Base-by-base conservation (phyloP, 1,140 invertebrate species). In the Drosophila orosa region DNA sequence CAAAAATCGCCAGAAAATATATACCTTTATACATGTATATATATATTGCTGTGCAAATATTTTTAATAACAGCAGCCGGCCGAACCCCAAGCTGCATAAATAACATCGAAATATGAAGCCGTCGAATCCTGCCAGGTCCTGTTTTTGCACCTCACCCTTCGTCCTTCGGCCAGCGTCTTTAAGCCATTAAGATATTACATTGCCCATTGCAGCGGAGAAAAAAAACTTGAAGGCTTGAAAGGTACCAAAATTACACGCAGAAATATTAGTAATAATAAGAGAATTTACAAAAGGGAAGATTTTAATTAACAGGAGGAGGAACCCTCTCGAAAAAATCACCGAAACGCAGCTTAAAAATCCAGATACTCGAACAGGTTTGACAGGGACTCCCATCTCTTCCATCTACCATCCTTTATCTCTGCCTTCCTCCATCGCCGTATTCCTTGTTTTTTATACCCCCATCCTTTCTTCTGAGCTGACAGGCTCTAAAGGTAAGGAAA, bases 81-180 rank as follows among this genome's bases (percentile, higher is more conserved):
- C 56, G 19, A 15, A 69, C 62, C 48, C 65, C 50, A 50, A 65
- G 75, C 27, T 67, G 80, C 80, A 84, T 84, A 83, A 82, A 83
- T 82, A 84, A 83, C 80, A 75, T 58, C 75, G 80, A 83, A 84
- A 84, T 71, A 81, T 73, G 73, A 80, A 71, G 68, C 68, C 68
- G 42, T 33, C 42, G 68, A 47, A 58, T 71, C 50, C 68, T 71
- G 37, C 22, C 58, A 24, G 27, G 57, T 25, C 57, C 57, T 60
- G 42, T 22, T 24, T 17, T 50, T 5, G n/a, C 8, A 3, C 17
- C 29, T 19, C 15, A 12, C 4, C 0, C 17, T 5, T 24, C 47
- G 66, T 69, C 31, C 66, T 68, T 69, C n/a, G 67, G 50, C 33
- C 31, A 47, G 50, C 40, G 27, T 71, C 67, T 71, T 71, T 56